A percentile compares a stretch with the other conserved stretches of the same genome.
Conservation (phyloP, 2,797 vertebrate species). For the Megalops cyprinoides region DNA sequence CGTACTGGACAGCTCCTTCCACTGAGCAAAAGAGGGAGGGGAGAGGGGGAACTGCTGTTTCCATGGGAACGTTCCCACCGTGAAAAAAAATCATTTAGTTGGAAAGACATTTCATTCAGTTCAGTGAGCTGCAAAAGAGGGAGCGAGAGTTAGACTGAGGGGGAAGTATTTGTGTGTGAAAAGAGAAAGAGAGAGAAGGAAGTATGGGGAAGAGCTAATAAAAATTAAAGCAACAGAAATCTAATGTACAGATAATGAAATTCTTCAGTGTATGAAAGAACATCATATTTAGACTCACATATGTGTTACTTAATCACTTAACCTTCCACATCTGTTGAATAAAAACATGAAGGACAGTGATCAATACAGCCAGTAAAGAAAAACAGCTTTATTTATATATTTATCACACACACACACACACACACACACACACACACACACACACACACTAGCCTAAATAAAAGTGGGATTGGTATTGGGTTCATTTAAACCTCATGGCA, state of each 20-base stretch:
- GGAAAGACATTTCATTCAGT: constrained; percentile 79
- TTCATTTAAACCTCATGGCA: neutral
- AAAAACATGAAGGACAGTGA: neutral
- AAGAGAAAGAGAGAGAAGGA: neutral
- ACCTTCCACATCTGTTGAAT: neutral
- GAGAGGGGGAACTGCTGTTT: constrained; percentile 59
- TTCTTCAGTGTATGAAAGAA: neutral
- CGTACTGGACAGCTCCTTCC: constrained; percentile 34
- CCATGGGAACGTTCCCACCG: constrained; percentile 78
- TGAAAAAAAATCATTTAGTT: constrained; percentile 76
- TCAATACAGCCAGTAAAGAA: neutral
- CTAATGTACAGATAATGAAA: neutral
- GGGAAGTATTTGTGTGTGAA: neutral
- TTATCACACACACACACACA: too few relatives aligned
- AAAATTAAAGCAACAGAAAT: neutral
- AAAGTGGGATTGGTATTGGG: too few relatives aligned
- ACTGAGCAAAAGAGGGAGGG: constrained; percentile 38
- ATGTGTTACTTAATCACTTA: neutral
- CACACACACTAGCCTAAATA: too few relatives aligned
- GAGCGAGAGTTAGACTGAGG: constrained; percentile 41
- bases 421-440: too few relatives aligned
- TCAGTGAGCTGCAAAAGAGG: constrained; percentile 75
- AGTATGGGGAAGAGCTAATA: neutral
- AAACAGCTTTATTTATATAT: too few relatives aligned
- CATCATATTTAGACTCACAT: neutral